Conservation (phyloP, 2,113 vertebrate species). For the Polyodon spathula region DNA sequence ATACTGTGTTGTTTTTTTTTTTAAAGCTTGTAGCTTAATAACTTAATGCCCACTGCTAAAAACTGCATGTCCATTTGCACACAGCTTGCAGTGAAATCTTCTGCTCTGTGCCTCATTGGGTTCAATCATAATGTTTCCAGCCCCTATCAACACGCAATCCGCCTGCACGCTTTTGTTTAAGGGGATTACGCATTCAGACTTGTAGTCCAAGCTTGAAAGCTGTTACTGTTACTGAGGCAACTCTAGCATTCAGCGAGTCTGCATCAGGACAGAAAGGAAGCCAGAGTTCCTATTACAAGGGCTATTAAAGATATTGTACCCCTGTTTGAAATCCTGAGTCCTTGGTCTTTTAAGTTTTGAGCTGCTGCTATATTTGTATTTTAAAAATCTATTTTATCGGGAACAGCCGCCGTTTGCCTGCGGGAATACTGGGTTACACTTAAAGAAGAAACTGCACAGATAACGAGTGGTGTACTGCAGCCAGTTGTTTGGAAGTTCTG, state of each 20-base stretch:
- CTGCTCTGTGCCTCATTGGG: slow-evolving; percentile 28
- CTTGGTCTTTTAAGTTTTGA: no score
- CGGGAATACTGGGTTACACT: no score
- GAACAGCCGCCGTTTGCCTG: no score
- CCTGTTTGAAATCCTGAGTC: no score
- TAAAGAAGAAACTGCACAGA: no score
- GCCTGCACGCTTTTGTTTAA: slow-evolving; percentile 32
- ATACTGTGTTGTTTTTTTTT: no score
- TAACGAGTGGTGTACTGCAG: no score
- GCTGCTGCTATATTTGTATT: no score
- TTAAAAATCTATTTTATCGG: no score
- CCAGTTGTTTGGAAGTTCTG: no score
- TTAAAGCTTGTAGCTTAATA: slow-evolving; percentile 34
- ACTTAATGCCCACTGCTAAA: background rate
- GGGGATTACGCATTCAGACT: slow-evolving; percentile 49
- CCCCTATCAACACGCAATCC: background rate
- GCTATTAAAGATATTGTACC: no score
- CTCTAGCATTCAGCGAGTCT: background rate
- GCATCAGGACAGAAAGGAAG: background rate
- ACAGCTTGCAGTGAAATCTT: slow-evolving; percentile 20
- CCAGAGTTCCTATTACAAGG: no score
- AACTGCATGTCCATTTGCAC: background rate
- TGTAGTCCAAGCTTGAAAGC: slow-evolving; percentile 33
- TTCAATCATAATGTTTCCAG: slow-evolving; percentile 36
- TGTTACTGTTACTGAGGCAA: slow-evolving; percentile 20